Conservation (phyloP, 2,888 invertebrate genomes). For the Argyra leucocephala region DNA sequence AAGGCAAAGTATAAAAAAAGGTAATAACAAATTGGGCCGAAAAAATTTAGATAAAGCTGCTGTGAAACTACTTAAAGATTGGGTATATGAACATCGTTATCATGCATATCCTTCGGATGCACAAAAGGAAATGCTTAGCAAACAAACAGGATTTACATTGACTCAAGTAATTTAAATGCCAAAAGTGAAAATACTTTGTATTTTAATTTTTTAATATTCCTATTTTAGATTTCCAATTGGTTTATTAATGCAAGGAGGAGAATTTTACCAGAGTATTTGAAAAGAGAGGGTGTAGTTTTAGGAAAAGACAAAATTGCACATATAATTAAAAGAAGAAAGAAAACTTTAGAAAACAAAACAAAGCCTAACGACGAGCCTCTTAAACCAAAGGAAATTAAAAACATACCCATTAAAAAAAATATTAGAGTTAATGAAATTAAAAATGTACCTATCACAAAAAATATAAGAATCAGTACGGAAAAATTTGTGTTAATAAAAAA, state of each 20-base stretch:
- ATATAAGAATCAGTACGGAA: no score
- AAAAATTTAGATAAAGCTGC: background rate
- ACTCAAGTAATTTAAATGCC: background rate
- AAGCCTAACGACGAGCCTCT: no score
- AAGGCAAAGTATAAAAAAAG: background rate
- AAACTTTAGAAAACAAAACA: no score
- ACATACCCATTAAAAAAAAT: no score
- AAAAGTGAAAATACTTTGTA: no score
- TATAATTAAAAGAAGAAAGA: background rate
- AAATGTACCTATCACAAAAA: no score
- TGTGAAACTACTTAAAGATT: background rate
- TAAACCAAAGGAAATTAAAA: no score
- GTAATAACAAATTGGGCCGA: background rate
- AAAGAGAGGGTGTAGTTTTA: constrained; percentile 56
- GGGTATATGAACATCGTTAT: constrained; percentile 8
- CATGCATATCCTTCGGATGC: background rate
- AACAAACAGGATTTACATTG: background rate
- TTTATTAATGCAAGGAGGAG: constrained; percentile 82
- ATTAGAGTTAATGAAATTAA: no score
- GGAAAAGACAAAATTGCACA: background rate
- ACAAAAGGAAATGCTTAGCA: background rate
- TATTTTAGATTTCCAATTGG: constrained; percentile 65
- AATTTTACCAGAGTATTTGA: constrained; percentile 79
- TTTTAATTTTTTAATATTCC: background rate
- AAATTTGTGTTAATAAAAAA: no score